Evolutionary conservation across 2,113 vertebrate genomes (phyloP), one percentile per base, ranked within the genome.

Genomic region (Poeciliopsis retropinna): DNA sequence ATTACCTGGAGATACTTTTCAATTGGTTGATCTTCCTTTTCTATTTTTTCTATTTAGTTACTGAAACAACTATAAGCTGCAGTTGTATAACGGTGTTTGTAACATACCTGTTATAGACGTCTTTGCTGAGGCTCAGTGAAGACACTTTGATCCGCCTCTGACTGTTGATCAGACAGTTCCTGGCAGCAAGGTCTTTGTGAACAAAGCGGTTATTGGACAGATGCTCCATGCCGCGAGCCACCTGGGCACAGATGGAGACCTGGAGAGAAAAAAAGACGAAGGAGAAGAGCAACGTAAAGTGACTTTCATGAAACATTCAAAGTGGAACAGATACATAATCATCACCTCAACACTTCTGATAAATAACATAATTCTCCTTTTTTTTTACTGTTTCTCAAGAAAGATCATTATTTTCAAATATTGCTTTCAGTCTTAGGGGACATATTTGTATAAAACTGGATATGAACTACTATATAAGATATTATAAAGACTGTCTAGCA

Each of bases 151-250:
- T 94, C 65, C 96, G 96, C 69, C 97, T 93, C 91, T 99, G 96
- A 64, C 96, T 95, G 8, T 95, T 97, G 91, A 99, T 94, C 73
- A 99, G 90, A 84, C 98, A 99, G 93, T 99, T 99, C 34, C 98
- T 95, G 60, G 97, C 94, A 0, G 98, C 98, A 37, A 99, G 89
- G 90, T 99, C 98, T 86, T 96, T 97, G 92, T 99, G 98, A 68
- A 99, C 97, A 0, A 99, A 99, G 74, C 96, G 95, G 87, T 95
- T 92, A 8, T 97, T 97, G 91, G 97, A 99, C 79, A 99, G 94
- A 72, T 99, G 96, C 88, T 98, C 97, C 98, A 99, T 99, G 70
- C 97, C 98, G 90, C 95, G 83, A 84, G 98, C 98, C 83, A 99
- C 96, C 93, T 99, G 98, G 28, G 93, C 93, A 87, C 98, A 99